Percentiles rank a stretch among this genome's conserved stretches.
These are phyloP conservation scores for Syrista parreyssii DNA, from an alignment of 2,888 invertebrate species.

Conservation along the genomic window DNA sequence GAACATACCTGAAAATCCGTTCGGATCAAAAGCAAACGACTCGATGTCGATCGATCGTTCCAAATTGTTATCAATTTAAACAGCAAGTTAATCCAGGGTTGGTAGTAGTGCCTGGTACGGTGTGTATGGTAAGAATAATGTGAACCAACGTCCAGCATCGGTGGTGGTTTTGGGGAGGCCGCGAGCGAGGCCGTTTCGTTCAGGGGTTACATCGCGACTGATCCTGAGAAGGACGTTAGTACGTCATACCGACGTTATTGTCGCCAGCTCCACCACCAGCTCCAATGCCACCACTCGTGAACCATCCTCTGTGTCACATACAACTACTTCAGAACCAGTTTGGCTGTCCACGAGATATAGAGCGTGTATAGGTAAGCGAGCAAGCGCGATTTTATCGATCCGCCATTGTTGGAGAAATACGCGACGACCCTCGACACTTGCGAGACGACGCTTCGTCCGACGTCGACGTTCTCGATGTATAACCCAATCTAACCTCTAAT, in stretches of 20 bases:
- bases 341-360: not conserved
- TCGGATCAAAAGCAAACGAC: not conserved
- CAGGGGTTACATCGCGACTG: constrained; percentile 66
- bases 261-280: not conserved
- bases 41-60: not conserved
- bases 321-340: not conserved
- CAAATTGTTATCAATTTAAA: not conserved
- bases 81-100: not conserved
- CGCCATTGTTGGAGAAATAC: not conserved
- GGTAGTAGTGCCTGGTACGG: not conserved
- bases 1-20: not conserved
- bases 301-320: not conserved
- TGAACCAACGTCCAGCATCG: constrained; percentile 55
- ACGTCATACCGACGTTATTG: constrained; percentile 1
- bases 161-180: constrained; percentile 54
- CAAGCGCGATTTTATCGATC: constrained; percentile 60
- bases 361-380: constrained; percentile 27
- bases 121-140: not conserved
- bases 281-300: not conserved
- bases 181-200: constrained; percentile 58
- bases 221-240: constrained; percentile 36
- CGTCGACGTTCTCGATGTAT: not conserved
- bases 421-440: not conserved
- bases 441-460: not conserved
- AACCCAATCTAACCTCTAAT: not conserved